These are phyloP conservation scores for Drosophila sproati DNA, from an alignment of 1,140 invertebrate genomes.

Conservation along the genomic window DNA sequence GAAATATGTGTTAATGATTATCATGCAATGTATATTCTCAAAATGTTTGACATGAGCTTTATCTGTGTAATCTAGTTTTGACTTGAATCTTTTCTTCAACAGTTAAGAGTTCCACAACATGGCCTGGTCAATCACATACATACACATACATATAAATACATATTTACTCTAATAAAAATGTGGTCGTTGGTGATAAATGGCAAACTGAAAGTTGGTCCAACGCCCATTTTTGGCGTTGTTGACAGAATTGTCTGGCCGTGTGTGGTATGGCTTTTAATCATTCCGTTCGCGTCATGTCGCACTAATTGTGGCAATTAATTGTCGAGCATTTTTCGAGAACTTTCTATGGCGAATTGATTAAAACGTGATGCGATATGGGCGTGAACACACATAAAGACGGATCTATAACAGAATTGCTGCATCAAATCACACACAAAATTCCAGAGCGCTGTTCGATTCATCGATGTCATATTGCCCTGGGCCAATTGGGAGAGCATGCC, in stretches of 20 bases:
- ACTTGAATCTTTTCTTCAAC: too few relatives aligned
- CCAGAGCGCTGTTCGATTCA: constrained; percentile 19
- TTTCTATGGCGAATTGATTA: constrained; percentile 45
- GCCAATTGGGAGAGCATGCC: constrained; percentile 3
- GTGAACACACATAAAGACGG: neutral
- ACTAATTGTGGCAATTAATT: constrained; percentile 73
- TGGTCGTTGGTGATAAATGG: constrained; percentile 3
- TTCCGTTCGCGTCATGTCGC: constrained; percentile 61
- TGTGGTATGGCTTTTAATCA: constrained; percentile 47
- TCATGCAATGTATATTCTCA: too few relatives aligned
- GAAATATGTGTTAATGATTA: too few relatives aligned
- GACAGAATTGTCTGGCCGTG: neutral
- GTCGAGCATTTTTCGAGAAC: constrained; percentile 44
- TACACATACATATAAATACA: neutral
- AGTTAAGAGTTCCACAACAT: neutral
- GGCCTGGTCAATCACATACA: neutral
- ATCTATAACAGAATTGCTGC: constrained; percentile 44
- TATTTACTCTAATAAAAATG: neutral
- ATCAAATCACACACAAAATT: constrained; percentile 40
- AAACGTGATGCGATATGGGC: constrained; percentile 15
- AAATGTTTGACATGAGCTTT: too few relatives aligned
- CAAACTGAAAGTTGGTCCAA: constrained; percentile 15
- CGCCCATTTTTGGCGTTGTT: constrained; percentile 18
- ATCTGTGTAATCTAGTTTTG: too few relatives aligned
- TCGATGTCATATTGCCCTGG: constrained; percentile 4